These are phyloP conservation scores for Acleris holmiana DNA, from an alignment of 2,888 invertebrate species.

Conservation along the genomic window DNA sequence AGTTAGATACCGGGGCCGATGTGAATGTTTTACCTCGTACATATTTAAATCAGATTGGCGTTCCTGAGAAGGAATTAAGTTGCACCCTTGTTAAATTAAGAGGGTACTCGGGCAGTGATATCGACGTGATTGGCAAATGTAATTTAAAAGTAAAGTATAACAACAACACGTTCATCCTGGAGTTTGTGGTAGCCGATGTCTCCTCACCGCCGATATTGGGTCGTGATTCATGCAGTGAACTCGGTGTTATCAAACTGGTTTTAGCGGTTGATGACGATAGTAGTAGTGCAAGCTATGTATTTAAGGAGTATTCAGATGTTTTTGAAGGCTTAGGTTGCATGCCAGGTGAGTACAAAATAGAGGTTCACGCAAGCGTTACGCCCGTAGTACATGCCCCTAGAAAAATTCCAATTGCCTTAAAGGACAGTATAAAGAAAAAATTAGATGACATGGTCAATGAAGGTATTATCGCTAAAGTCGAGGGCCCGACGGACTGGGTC, in stretches of 20 bases:
- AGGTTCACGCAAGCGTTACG: neutral
- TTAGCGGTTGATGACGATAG: neutral
- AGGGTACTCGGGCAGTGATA: constrained; percentile 16
- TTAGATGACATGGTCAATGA: constrained; percentile 18
- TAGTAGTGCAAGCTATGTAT: neutral
- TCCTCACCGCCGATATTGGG: constrained; percentile 8
- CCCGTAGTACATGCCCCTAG: neutral
- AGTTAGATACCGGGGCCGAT: constrained; percentile 22
- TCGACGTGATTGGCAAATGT: constrained; percentile 6
- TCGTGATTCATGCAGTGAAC: neutral
- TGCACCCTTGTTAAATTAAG: constrained; percentile 1
- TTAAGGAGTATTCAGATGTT: neutral
- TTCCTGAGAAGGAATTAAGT: neutral
- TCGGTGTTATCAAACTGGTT: neutral
- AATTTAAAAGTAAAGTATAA: constrained; percentile 3
- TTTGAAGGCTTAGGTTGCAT: neutral
- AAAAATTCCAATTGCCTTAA: neutral
- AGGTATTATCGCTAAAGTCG: constrained; percentile 23
- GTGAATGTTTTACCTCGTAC: too few species aligned
- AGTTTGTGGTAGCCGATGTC: neutral
- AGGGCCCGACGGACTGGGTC: too few species aligned
- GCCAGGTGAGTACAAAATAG: neutral
- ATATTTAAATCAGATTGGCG: constrained; percentile 2
- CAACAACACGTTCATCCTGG: neutral
- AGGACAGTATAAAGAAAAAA: constrained; percentile 16